Evolutionary conservation across 2,113 vertebrate genomes (phyloP), one percentile per base, ranked within the genome.

Genomic region (Corapipo altera): DNA sequence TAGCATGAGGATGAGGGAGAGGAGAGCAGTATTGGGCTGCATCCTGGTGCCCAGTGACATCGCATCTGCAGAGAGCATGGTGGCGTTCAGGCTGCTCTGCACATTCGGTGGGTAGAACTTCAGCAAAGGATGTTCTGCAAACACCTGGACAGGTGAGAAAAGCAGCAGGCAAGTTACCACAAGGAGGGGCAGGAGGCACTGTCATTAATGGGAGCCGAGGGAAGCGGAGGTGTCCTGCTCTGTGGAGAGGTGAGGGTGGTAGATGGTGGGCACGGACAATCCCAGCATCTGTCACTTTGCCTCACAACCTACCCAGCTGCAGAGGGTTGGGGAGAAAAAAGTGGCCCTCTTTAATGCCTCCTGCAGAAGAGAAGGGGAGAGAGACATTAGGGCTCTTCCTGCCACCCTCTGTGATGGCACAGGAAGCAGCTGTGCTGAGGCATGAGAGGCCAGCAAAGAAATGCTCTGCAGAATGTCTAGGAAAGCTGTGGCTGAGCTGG

Each of bases 1-100:
- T 3, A 99, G 97, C 99, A 99, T 99, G 88, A 99, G 99, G 90
- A 99, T 99, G 88, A 99, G 98, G 77, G 99, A 99, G 35, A 99
- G 98, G 41, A 99, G 98, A 46, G 99, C 99, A 1, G 99, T 99
- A 97, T 99, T 99, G 96, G 99, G 99, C 97, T 99, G 99, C 98
- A 99, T 99, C 78, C 97, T 95, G 23, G 99, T 74, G 33, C 97
- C 91, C 6, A 62, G 71, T 0, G 95, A 92, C 86, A 95, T 76
- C 0, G 95, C 61, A 62, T 97, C 97, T 0, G 96, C 91, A n/a
- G 97, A 81, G 5, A 95, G 91, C 61, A 93, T 37, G 41, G 95
- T 97, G 67, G 91, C 88, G 17, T 98, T 98, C 82, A 95, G 86
- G 89, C 95, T 49, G 5, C 91, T 96, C 74, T 96, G 93, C 62